Base-by-base conservation (phyloP, 1,140 invertebrate genomes). In the Ectropis grisescens region DNA sequence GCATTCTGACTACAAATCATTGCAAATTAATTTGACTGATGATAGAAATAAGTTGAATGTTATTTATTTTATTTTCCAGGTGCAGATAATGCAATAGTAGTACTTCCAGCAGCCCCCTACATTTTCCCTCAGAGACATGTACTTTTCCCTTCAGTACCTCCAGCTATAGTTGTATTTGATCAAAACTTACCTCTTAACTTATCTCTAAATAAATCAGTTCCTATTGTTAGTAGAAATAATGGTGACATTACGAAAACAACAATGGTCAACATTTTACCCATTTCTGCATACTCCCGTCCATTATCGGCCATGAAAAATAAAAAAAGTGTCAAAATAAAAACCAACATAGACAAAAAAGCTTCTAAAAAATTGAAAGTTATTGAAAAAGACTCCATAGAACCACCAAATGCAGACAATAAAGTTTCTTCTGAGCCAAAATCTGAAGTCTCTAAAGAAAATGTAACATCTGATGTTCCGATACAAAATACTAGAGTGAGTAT, bases 221-320 rank as follows among this genome's bases (percentile, higher is more conserved):
- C 69, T 13, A 49, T 70, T 31, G 41, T 78, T 14, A 70, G 57
- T 36, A 72, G 71, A 56, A 70, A 56, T 35, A 56, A 34, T 38
- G 58, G 54, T 36, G 71, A 81, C 35, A 65, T 69, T 16, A 81
- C 76, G 13, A 81, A 67, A 66, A 90, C 89, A 1, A 89, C 88
- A 11, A 89, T 88, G 84, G 82, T 87, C 1, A 90, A 90, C 62
- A 90, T 90, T 74, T 84, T 90, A 49, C 89, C 89, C 13, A 90
- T 91, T 62, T 86, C 89, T 11, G 88, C 88, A 11, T 84, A 89
- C 43, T 82, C 82, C 7, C 68, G 48, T 30, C 74, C 83, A 33
- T 41, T 82, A 52, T 78, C 81, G 37, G 50, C 54, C 23, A 33
- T 43, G 5, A 75, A 66, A 50, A 54, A 34, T 12, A 85, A 82